Conservation (phyloP, 2,797 vertebrate species). For the Gallirallus australis region DNA sequence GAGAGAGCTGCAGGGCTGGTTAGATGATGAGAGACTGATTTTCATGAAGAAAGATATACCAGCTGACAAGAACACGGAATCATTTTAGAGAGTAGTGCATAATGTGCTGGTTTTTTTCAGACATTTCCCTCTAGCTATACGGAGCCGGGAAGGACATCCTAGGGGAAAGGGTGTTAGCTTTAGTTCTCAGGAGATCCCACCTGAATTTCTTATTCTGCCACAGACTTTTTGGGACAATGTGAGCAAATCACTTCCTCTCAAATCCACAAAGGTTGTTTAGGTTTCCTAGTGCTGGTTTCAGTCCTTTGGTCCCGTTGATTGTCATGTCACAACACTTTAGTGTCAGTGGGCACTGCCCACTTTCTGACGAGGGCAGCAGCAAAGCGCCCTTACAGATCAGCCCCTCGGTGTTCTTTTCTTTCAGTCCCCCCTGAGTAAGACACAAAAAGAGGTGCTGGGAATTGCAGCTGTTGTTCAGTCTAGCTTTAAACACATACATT, state of each 20-base stretch:
- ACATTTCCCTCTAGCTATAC: not conserved
- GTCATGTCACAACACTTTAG: not conserved
- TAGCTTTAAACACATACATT: not conserved
- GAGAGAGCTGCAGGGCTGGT: conserved; percentile 46
- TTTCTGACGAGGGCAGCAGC: not conserved
- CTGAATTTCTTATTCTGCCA: not conserved
- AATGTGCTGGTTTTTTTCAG: not conserved
- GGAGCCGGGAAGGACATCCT: not conserved
- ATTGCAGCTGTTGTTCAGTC: not conserved
- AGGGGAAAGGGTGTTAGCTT: not conserved
- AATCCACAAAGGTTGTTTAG: not conserved
- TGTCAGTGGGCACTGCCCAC: not conserved
- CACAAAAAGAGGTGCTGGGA: not conserved
- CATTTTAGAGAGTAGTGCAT: not conserved
- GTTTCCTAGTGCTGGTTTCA: not conserved
- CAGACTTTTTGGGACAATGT: not conserved
- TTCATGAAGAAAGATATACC: conserved; percentile 34
- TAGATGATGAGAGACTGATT: conserved; percentile 52
- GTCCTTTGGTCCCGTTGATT: not conserved
- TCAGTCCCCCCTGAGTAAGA: not conserved
- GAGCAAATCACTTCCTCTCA: not conserved
- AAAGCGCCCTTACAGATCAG: not conserved
- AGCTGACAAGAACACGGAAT: conserved; percentile 39
- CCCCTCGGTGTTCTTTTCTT: not conserved
- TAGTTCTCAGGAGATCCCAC: not conserved